phyloP scores from a whole-genome alignment of 2,113 vertebrate species.

The Megaceryle maxima region DNA sequence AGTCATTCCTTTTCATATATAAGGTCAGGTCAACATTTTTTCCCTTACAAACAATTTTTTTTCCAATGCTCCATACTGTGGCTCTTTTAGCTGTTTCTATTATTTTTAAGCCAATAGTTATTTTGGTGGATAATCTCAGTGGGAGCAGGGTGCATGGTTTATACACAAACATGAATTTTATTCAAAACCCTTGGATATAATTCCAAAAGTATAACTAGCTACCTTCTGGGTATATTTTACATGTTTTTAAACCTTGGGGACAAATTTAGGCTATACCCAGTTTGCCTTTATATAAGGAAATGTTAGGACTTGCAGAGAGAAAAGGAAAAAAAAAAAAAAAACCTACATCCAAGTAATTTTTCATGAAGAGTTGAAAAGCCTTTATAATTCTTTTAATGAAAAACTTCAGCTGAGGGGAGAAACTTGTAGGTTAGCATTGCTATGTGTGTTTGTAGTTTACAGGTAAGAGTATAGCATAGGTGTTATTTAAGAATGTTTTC shows the following conservation, averaged over 20 bases:
- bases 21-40: neutral
- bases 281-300: neutral
- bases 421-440: neutral
- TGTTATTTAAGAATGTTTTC: neutral
- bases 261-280: neutral
- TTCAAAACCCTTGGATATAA: neutral
- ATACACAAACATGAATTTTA: neutral
- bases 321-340: neutral
- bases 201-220: neutral
- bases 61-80: neutral
- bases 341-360: neutral
- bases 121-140: neutral
- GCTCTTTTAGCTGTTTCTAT: neutral
- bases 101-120: neutral
- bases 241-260: neutral
- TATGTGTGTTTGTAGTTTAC: neutral
- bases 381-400: neutral
- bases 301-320: neutral
- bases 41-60: neutral
- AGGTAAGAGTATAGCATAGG: neutral
- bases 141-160: neutral
- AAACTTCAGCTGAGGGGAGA: neutral
- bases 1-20: neutral
- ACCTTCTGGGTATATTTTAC: neutral
- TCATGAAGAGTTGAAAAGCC: neutral